Base-by-base conservation (phyloP, 2,113 vertebrate genomes). In the Platanista minor region DNA sequence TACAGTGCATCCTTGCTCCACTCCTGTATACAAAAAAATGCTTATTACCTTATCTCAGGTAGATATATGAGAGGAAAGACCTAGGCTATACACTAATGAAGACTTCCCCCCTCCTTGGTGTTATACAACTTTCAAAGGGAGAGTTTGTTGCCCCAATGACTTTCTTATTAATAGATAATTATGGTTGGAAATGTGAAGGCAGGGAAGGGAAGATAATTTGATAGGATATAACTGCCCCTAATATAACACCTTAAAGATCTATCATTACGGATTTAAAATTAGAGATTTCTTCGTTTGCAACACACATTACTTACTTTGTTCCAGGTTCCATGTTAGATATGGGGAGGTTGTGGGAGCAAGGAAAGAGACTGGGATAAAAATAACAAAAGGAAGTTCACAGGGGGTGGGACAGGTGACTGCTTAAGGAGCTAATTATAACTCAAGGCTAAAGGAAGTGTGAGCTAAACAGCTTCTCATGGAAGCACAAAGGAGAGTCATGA, bases 361-460 rank as follows among this genome's bases (percentile, higher is more conserved):
- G 74, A 92, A 96, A 25, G 23, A 9, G 20, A 15, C 54, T 41
- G 18, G n/a, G 39, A 46, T n/a, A 67, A 87, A 75, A 69, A 27
- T 85, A 74, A 49, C 6, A 86, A 6, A 62, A 82, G 12, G 9
- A 90, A 64, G n/a, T 54, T 94, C 54, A 92, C 33, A 94, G 11
- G 8, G 43, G 84, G 46, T 46, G 15, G 13, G 41, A 6, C 8
- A 61, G 27, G 41, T 90, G n/a, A 87, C 14, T 91, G 41, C 39
- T 87, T 82, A 96, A 61, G 59, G 10, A 97, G 88, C 49, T 85
- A 74, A 67, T 78, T 84, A 49, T 84, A 94, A 66, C 15, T 39
- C 23, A n/a, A 64, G 36, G 39, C 2, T 87, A 27, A 84, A 91
- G n/a, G 23, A 62, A 69, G 10, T 66, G 29, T 93, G 62, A 77